Evolutionary conservation across 2,797 vertebrate species (phyloP), one percentile per base, ranked within the genome.

Genomic region (Pterois miles): DNA sequence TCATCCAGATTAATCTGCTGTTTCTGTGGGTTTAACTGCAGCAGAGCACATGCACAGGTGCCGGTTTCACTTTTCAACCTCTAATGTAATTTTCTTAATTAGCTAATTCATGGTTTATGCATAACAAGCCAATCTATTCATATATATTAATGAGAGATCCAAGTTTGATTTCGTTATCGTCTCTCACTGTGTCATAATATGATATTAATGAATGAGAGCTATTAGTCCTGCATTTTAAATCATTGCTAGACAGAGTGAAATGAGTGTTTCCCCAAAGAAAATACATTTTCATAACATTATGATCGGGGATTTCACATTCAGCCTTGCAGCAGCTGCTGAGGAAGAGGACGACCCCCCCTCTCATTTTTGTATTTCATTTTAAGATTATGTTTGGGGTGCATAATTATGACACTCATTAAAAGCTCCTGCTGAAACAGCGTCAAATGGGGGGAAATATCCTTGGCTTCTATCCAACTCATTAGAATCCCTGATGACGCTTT

Each of bases 391-490:
- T 93, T 90, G 82, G 82, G 91, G 86, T 90, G 86, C 91, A 90
- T 91, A 92, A 93, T 92, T 91, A 92, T 88, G 88, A 91, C 87
- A 90, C 90, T 93, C 90, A 93, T 94, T 94, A 93, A 93, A 93
- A 85, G 87, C 76, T 89, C 88, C 89, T 87, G 85, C 85, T 87
- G 85, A 93, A 92, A 91, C 73, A 74, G 74, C 76, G 71, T 93
- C 90, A 92, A 91, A 90, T 87, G 73, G 88, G 87, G 89, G 77
- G n/a, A 91, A 91, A 91, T 89, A 88, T 91, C 79, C 67, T 88
- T 93, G 93, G 93, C 91, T 88, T 66, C 52, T 2, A 64, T 91
- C 92, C 94, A 94, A 87, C 88, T 94, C 92, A 93, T 95, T 94
- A 94, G 83, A 91, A 84, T 91, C 88, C 82, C 77, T 65, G 81